Evolutionary conservation across 2,888 invertebrate genomes (phyloP).

Genomic region (Hirtodrosophila cameraria): DNA sequence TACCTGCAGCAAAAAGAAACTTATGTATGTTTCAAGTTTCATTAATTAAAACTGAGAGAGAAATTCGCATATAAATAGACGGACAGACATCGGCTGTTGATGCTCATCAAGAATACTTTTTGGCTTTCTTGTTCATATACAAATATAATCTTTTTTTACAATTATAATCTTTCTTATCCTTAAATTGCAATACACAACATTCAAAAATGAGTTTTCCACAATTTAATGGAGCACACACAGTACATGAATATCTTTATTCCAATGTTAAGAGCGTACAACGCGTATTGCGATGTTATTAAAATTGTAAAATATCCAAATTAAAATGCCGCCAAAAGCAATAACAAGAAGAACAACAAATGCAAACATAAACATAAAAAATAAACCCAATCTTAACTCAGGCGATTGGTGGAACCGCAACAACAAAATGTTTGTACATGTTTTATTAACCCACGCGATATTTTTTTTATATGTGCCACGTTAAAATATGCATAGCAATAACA

Average conservation of each 20-base stretch:
- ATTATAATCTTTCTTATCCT: too few species aligned
- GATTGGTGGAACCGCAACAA: constrained; percentile 9
- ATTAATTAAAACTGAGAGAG: too few species aligned
- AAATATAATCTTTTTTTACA: too few species aligned
- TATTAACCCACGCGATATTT: constrained; percentile 38
- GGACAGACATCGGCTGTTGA: too few species aligned
- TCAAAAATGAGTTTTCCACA: too few species aligned
- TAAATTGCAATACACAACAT: too few species aligned
- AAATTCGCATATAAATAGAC: too few species aligned
- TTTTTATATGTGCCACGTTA: constrained; percentile 33
- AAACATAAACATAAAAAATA: not conserved
- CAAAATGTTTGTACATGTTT: constrained; percentile 36
- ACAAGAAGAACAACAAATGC: not conserved
- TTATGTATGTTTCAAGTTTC: too few species aligned
- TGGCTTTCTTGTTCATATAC: not conserved
- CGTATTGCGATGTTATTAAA: constrained; percentile 28
- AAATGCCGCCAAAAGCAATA: constrained; percentile 42
- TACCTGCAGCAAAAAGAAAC: too few species aligned
- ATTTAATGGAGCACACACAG: not conserved
- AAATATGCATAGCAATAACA: constrained; percentile 34
- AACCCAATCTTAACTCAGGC: not conserved
- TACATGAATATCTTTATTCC: not conserved
- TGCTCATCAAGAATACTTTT: too few species aligned
- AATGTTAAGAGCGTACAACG: constrained; percentile 12
- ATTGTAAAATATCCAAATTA: constrained; percentile 47